Evolutionary conservation across 2,113 vertebrate genomes (phyloP).

Genomic region (Amblyopsis rosae): DNA sequence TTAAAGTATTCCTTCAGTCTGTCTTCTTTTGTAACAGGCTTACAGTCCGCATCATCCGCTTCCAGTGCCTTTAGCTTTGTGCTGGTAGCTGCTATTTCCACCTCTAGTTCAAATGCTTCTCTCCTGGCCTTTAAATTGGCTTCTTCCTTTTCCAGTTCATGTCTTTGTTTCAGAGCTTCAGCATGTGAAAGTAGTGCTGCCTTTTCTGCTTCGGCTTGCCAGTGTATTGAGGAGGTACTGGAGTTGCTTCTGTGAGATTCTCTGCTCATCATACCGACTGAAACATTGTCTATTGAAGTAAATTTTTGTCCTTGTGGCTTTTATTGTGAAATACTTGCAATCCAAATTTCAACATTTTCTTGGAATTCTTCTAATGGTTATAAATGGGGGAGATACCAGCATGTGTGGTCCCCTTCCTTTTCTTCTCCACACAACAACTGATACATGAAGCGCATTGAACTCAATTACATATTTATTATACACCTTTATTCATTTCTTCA

Average conservation of each 20-base stretch:
- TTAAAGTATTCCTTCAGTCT: background rate
- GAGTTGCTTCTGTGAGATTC: background rate
- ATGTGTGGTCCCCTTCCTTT: background rate
- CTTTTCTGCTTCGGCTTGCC: constrained; percentile 14
- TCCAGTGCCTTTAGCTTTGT: background rate
- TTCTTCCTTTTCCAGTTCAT: constrained; percentile 4
- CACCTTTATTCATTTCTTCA: background rate
- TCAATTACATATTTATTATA: background rate
- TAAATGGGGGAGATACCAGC: background rate
- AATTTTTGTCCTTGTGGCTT: background rate
- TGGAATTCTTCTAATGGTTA: background rate
- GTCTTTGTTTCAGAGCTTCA: constrained; percentile 16
- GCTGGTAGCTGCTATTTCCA: background rate
- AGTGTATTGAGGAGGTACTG: background rate
- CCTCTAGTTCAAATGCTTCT: constrained; percentile 3
- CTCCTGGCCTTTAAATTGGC: background rate
- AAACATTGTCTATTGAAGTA: background rate
- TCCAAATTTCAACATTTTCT: background rate
- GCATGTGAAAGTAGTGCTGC: constrained; percentile 3
- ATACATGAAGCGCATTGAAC: background rate
- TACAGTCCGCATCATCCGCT: background rate
- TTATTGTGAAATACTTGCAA: background rate
- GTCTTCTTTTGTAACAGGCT: background rate
- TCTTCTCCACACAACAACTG: background rate
- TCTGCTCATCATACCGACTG: constrained; percentile 1